phyloP scores from a whole-genome alignment of 2,888 invertebrate species.

The Lycocerus yunnanus region DNA sequence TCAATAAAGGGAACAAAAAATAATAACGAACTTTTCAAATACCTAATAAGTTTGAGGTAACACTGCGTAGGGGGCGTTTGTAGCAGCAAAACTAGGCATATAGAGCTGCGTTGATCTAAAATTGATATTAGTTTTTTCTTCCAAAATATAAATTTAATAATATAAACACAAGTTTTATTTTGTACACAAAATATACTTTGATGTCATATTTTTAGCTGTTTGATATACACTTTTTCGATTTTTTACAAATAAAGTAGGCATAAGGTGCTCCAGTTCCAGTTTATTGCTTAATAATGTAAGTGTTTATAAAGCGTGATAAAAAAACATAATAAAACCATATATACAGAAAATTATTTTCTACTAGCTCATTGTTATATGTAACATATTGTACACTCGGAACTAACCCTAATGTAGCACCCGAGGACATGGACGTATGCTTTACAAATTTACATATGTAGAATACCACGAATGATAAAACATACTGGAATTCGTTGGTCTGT shows the following conservation, averaged over 20 bases:
- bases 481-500: slow-evolving; percentile 31
- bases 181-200: background rate
- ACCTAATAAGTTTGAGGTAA: background rate
- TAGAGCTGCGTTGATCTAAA: background rate
- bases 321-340: background rate
- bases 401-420: slow-evolving; percentile 25
- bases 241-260: background rate
- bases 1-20: background rate
- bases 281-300: background rate
- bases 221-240: background rate
- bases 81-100: background rate
- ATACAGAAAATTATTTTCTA: slow-evolving; percentile 5
- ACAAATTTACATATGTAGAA: slow-evolving; percentile 37
- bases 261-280: background rate
- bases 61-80: background rate
- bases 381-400: slow-evolving; percentile 30
- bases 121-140: background rate
- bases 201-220: background rate
- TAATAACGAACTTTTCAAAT: background rate
- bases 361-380: slow-evolving; percentile 25
- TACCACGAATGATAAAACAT: slow-evolving; percentile 36
- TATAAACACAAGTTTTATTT: background rate
- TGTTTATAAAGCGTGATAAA: background rate
- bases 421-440: slow-evolving; percentile 29
- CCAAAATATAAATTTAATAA: background rate